Percentiles rank a stretch among this genome's conserved stretches.
Evolutionary conservation across 2,797 vertebrate genomes (phyloP).

Genomic region (Lemur catta): DNA sequence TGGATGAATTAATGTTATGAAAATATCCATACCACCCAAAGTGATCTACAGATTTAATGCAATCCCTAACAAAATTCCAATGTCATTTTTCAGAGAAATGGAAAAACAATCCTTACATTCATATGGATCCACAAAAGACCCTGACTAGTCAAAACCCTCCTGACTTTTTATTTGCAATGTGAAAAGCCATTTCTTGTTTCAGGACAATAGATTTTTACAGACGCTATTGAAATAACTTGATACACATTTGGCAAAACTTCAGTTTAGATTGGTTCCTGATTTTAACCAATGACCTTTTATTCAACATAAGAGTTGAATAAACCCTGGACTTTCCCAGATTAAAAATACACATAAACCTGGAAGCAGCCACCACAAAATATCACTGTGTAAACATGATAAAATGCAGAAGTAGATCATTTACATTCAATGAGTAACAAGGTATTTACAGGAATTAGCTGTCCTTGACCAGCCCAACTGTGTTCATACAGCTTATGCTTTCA

Average conservation of each 20-base stretch:
- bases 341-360: slow-evolving; percentile 74
- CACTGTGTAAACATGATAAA: slow-evolving; percentile 81
- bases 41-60: background rate
- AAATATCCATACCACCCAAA: background rate
- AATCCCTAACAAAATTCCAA: background rate
- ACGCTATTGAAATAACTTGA: slow-evolving; percentile 33
- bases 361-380: slow-evolving; percentile 71
- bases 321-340: slow-evolving; percentile 78
- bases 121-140: background rate
- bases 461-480: slow-evolving; percentile 66
- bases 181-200: slow-evolving; percentile 11
- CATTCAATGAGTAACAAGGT: slow-evolving; percentile 69
- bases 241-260: slow-evolving; percentile 12
- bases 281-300: slow-evolving; percentile 80
- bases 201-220: slow-evolving; percentile 27
- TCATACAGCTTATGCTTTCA: slow-evolving; percentile 54
- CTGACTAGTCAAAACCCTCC: background rate
- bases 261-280: slow-evolving; percentile 65
- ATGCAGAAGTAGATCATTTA: slow-evolving; percentile 73
- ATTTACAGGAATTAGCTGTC: slow-evolving; percentile 72
- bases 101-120: background rate
- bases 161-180: slow-evolving; percentile 8
- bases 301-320: slow-evolving; percentile 74
- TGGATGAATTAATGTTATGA: background rate
- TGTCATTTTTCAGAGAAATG: background rate